Percentiles rank a stretch among this genome's conserved stretches.
Evolutionary conservation across 2,888 invertebrate genomes (phyloP).

Genomic region (Drosophila quasianomalipes): DNA sequence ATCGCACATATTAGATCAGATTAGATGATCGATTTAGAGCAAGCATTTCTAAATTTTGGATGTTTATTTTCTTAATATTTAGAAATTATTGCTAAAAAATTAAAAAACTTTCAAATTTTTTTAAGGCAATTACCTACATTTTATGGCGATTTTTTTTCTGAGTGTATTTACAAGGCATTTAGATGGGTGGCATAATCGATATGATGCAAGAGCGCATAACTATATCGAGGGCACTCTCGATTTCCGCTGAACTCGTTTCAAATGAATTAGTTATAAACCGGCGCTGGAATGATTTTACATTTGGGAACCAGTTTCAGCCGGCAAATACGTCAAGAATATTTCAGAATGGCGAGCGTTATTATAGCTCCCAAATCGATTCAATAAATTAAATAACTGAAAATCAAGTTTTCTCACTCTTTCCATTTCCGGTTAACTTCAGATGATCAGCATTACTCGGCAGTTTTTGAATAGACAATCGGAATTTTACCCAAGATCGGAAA

Average conservation of each 20-base stretch:
- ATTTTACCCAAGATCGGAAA: slow-evolving; percentile 32
- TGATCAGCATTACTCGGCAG: slow-evolving; percentile 28
- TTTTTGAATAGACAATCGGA: slow-evolving; percentile 14
- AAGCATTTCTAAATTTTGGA: neutral
- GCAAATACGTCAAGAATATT: slow-evolving; percentile 18
- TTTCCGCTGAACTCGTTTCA: slow-evolving; percentile 63
- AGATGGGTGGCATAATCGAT: slow-evolving; percentile 10
- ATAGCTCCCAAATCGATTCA: slow-evolving; percentile 18
- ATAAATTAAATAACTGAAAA: slow-evolving; percentile 50
- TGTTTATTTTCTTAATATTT: neutral
- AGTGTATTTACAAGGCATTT: neutral
- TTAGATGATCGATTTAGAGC: neutral
- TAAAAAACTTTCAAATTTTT: neutral
- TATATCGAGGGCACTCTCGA: slow-evolving; percentile 56
- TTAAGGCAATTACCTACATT: neutral
- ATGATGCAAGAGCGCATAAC: slow-evolving; percentile 41
- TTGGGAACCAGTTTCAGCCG: slow-evolving; percentile 54
- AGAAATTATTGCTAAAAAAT: neutral
- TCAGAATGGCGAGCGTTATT: slow-evolving; percentile 16
- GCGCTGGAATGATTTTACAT: slow-evolving; percentile 46
- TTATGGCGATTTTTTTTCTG: neutral
- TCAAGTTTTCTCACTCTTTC: slow-evolving; percentile 18
- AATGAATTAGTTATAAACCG: slow-evolving; percentile 26
- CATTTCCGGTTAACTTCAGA: slow-evolving; percentile 43
- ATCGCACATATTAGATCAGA: neutral